Base-by-base conservation (phyloP, 2,888 invertebrate species). In the Tiliacea citrago region DNA sequence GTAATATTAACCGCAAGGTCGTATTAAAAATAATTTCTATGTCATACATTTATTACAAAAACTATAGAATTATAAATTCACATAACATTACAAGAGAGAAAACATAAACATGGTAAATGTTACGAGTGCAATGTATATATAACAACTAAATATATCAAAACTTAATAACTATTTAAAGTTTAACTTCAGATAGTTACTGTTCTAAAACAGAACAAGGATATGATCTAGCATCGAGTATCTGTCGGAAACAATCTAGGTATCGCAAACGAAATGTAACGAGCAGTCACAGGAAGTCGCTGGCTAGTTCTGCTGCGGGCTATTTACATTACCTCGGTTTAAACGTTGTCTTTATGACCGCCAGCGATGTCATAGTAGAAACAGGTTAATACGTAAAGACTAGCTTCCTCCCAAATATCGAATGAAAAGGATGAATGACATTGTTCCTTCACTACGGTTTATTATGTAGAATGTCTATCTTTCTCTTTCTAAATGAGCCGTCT, bases 91-190 rank as follows among this genome's bases (percentile, higher is more conserved):
- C 77, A 81, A 87, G 79, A 85, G 82, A 84, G 85, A 76, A 82
- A 74, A 86, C 68, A 80, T 77, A 72, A 66, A 84, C 74, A 83
- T 83, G 77, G 88, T 86, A 86, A 89, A 91, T 84, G 87, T 92
- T 92, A 93, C 94, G 93, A 94, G 93, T 91, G 91, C 93, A 92
- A 83, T 88, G 92, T 88, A 67, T 76, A 73, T 86, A 89, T 90
- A 91, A 85, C 75, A 90, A 91, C 90, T 91, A 91, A 89, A 90
- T 89, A 90, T 89, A 89, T 89, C 76, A 86, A 93, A 94, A 94
- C 93, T 93, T 94, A 95, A 92, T 84, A 88, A 88, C 91, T 92
- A 94, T 90, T 90, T 92, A 94, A 93, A 92, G 91, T 93, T 92
- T 91, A 89, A 93, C 92, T 92, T 94, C 91, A 90, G 92, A 93